Evolutionary conservation across 2,113 vertebrate species (phyloP).

Genomic region (Gnathonemus longibarbis): DNA sequence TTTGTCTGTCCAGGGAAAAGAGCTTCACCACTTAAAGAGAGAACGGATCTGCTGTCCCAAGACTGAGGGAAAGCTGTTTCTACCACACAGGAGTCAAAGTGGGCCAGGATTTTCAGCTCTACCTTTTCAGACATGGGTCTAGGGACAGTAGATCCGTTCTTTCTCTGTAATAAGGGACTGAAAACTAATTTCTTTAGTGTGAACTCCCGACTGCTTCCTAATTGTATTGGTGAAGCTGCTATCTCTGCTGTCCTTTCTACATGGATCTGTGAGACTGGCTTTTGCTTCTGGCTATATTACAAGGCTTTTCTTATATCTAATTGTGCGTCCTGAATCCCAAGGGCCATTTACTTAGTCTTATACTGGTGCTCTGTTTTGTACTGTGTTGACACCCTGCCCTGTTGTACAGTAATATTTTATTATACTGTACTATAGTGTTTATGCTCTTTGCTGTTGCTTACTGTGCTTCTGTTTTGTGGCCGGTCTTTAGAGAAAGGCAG

Average conservation of each 20-base stretch:
- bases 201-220: neutral
- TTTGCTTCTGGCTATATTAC: neutral
- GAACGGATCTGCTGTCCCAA: neutral
- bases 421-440: neutral
- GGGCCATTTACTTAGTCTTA: neutral
- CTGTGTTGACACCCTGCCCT: neutral
- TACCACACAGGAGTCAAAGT: neutral
- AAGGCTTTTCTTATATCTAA: neutral
- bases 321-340: neutral
- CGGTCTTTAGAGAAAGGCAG: neutral
- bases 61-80: neutral
- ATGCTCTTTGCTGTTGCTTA: neutral
- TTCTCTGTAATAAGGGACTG: neutral
- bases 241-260: neutral
- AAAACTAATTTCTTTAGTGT: neutral
- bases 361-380: neutral
- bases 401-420: neutral
- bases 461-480: neutral
- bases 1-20: neutral
- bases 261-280: neutral
- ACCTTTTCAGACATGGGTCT: neutral
- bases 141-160: neutral
- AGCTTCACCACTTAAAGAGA: neutral
- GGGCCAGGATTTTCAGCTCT: neutral
- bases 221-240: neutral